Conservation (phyloP, 2,888 invertebrate species). For the Drosophila subsilvestris region DNA sequence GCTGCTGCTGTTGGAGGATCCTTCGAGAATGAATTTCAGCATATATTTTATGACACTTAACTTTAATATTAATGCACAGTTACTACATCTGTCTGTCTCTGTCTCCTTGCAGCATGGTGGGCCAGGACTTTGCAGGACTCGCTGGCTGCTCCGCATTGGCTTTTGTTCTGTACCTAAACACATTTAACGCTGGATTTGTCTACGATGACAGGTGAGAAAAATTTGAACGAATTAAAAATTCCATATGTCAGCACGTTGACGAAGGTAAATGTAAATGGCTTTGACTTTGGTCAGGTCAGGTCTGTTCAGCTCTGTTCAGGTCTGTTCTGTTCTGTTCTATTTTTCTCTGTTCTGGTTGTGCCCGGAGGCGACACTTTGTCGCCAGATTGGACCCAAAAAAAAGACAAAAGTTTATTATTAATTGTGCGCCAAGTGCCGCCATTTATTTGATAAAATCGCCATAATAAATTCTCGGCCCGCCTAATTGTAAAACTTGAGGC, state of each 20-base stretch:
- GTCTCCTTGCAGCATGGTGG: constrained; percentile 85
- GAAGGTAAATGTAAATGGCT: constrained; percentile 76
- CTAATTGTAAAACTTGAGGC: constrained; percentile 74
- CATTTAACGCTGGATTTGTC: constrained; percentile 95
- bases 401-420: constrained; percentile 66
- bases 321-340: background rate
- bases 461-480: constrained; percentile 69
- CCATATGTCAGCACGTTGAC: constrained; percentile 77
- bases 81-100: constrained; percentile 37
- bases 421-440: constrained; percentile 75
- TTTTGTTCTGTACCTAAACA: constrained; percentile 94
- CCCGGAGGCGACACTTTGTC: constrained; percentile 56
- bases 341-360: constrained; percentile 6
- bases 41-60: constrained; percentile 76
- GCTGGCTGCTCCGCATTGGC: constrained; percentile 90
- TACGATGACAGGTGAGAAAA: constrained; percentile 96
- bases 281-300: constrained; percentile 8
- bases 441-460: constrained; percentile 73
- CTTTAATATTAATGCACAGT: constrained; percentile 73
- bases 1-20: constrained; percentile 17
- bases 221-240: constrained; percentile 75
- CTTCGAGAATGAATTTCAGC: constrained; percentile 70
- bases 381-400: constrained; percentile 29
- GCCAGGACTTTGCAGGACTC: constrained; percentile 88
- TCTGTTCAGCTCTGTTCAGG: background rate